Base-by-base conservation (phyloP, 2,113 vertebrate species). In the Cettia cetti region DNA sequence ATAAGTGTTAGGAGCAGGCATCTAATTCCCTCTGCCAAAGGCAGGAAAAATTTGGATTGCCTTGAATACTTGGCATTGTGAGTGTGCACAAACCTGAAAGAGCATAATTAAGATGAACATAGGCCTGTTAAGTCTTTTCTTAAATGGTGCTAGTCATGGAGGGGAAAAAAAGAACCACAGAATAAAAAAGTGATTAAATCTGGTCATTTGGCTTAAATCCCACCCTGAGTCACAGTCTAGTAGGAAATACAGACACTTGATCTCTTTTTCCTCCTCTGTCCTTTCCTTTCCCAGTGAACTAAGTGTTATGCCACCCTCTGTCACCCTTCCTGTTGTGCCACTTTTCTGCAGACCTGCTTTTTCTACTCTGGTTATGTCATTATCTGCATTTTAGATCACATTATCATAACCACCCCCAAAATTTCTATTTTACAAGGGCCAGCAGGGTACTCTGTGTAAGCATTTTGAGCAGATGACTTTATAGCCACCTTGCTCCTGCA, bases 91-190 rank as follows among this genome's bases (percentile, higher is more conserved):
- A 91, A 97, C 84, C 81, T 85, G 84, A 95, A 97, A 96, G 94
- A 89, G 92, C 94, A 82, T 95, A 85, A 93, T 95, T 94, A 90
- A 84, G 89, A 95, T 92, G 89, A 95, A 85, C 59, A 5, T 82
- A 88, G 75, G 77, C 56, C 72, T 94, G 84, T 54, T 94, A 64
- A 76, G 52, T 71, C 90, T 94, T 76, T 84, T 63, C 88, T 86
- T 83, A 94, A 96, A 94, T 97, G 87, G 87, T 77, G 60, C 68
- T 92, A 97, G 91, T 93, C 95, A 96, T 80, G 60, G 68, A 78
- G 45, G 28, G 61, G 75, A 10, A 75, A 83, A 92, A 95, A 88
- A 87, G 86, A 74, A 72, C 57, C 8, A 71, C 53, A 82, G 66
- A 96, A 94, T 68, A 69, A 95, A 86, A 91, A 92, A 90, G 74